A percentile compares a stretch with the other conserved stretches of the same genome.
Conservation (phyloP, 2,888 invertebrate species). For the Lissonota sp. region DNA sequence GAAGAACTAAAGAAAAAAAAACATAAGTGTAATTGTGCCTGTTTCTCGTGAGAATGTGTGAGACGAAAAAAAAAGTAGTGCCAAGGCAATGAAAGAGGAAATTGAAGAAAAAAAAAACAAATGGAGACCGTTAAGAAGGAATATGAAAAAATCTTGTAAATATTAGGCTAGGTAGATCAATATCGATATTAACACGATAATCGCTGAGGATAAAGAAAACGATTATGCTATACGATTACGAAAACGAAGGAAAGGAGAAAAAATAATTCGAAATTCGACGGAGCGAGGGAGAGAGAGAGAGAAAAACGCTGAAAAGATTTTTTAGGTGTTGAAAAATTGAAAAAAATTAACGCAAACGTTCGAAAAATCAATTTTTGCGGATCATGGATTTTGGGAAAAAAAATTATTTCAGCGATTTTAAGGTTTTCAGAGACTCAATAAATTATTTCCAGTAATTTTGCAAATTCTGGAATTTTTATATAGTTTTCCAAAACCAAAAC, state of each 20-base stretch:
- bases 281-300: conserved; percentile 39
- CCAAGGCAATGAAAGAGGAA: conserved; percentile 52
- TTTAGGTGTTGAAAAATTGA: background rate
- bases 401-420: too few relatives aligned
- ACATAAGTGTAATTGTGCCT: too few relatives aligned
- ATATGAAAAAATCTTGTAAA: conserved; percentile 74
- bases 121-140: background rate
- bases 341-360: background rate
- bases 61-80: conserved; percentile 58
- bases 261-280: conserved; percentile 32
- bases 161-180: conserved; percentile 83
- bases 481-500: too few relatives aligned
- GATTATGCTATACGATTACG: conserved; percentile 41
- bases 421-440: too few relatives aligned
- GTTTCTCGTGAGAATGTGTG: too few relatives aligned
- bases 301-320: conserved; percentile 1
- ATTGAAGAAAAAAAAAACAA: conserved; percentile 58
- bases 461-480: too few relatives aligned
- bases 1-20: too few relatives aligned
- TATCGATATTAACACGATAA: conserved; percentile 79
- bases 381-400: too few relatives aligned
- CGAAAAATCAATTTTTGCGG: background rate
- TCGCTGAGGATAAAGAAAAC: conserved; percentile 44
- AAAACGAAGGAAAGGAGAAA: conserved; percentile 17
- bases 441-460: too few relatives aligned